Conservation (phyloP, 2,888 invertebrate genomes). For the Asteroscopus sphinx region DNA sequence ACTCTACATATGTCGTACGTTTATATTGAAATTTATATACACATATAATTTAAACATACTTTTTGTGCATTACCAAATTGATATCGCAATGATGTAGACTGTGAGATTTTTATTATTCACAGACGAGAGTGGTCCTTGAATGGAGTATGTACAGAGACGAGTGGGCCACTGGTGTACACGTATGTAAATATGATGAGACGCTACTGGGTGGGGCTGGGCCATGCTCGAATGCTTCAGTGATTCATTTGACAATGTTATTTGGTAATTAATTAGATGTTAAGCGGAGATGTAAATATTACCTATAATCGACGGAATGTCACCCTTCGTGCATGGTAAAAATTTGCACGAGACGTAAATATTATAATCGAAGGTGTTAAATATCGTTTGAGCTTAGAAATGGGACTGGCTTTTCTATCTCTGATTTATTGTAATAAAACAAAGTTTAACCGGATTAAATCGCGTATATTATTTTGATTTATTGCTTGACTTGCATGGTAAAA, state of each 20-base stretch:
- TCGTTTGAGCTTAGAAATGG: too few species aligned
- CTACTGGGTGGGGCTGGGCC: slow-evolving; percentile 49
- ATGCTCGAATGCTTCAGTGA: slow-evolving; percentile 1
- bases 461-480: too few species aligned
- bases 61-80: slow-evolving; percentile 43
- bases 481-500: too few species aligned
- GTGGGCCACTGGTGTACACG: slow-evolving; percentile 39
- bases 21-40: not conserved
- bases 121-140: slow-evolving; percentile 48
- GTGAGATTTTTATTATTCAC: slow-evolving; percentile 37
- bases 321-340: too few species aligned
- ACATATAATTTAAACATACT: slow-evolving; percentile 3
- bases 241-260: slow-evolving; percentile 6
- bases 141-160: slow-evolving; percentile 41
- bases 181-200: slow-evolving; percentile 53
- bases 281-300: too few species aligned
- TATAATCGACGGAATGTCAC: too few species aligned
- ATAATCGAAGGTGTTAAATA: too few species aligned
- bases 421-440: too few species aligned
- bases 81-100: slow-evolving; percentile 37
- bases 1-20: not conserved
- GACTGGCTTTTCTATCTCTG: too few species aligned
- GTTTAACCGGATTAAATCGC: too few species aligned
- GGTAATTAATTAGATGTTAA: slow-evolving; percentile 10
- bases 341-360: too few species aligned